Evolutionary conservation across 2,113 vertebrate genomes (phyloP), one percentile per base, ranked within the genome.

Genomic region (Oncorhynchus masou): DNA sequence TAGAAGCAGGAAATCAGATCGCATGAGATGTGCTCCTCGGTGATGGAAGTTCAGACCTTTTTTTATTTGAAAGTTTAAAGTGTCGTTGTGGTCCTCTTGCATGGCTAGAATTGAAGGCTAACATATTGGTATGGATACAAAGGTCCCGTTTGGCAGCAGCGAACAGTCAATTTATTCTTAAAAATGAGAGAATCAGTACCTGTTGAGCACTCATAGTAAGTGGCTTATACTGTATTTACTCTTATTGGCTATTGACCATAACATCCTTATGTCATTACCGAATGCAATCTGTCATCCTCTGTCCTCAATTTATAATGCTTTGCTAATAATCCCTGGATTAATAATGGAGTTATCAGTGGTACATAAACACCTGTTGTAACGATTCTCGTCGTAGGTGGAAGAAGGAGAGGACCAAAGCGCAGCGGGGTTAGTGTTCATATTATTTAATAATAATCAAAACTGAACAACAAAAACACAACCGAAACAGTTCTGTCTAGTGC

Each of bases 1-100:
- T 34, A 76, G 39, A 69, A 70, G 74, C 54, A 83, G 79, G 77
- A 84, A 86, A 87, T 85, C 81, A 85, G 74, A 78, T 79, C 73
- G 59, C 67, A 71, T 67, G 60, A 76, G 76, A 84, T 81, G 75
- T 16, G 34, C 65, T 66, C 7, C 11, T 48, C 24, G 8, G 19
- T 20, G 45, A 70, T 24, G 74, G 65, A 57, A 75, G 39, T 65
- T 64, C 59, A 65, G 72, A 15, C 20, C 25, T 22, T 70, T 70
- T 70, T 48, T 45, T 20, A 49, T 70, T 39, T 20, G 11, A 70
- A n/a, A 45, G n/a, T 48, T 39, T 15, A 39, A 12, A 24, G 59
- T 20, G 3, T 19, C 29, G 51, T 71, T 27, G 13, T 71, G 70
- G 25, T 71, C 27, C 20, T 3, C 57, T 5, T 54, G 60, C 8